Evolutionary conservation across 1,140 invertebrate genomes (phyloP), one percentile per base, ranked within the genome.

Genomic region (Argopecten irradians): DNA sequence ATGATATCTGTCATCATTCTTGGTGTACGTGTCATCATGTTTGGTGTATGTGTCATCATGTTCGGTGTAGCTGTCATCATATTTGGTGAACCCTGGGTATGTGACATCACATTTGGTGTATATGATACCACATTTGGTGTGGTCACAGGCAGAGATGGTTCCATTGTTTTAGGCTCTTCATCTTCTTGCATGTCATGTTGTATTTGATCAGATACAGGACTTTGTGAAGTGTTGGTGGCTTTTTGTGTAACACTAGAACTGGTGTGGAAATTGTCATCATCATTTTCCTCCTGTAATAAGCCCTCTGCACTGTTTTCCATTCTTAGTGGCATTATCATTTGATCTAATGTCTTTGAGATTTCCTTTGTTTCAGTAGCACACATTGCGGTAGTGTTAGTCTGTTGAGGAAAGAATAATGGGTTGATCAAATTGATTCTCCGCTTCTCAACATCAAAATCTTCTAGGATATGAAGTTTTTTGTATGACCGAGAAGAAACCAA

Each of bases 201-300:
- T 71, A 71, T n/a, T 28, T 71, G 19, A 71, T 28, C 11, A 28
- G 55, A 71, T 71, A n/a, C 22, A n/a, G 55, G 28, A n/a, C 0
- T 71, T n/a, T 71, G 55, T 71, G 55, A 28, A 71, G 55, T 46
- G 43, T 11, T 0, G 28, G n/a, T 0, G 28, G n/a, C n/a, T 28
- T 71, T 28, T 71, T 28, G 55, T 71, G n/a, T 71, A 28, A n/a
- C n/a, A 28, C 28, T 5, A 71, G 0, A 3, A 5, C 5, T 28
- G n/a, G 55, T 71, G 1, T 71, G 2, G 13, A 46, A 46, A 46
- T 19, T 46, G 43, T 5, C 14, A 71, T 28, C 22, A 8, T 71
- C 55, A 71, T 71, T 71, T 71, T 71, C 55, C n/a, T 71, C 55
- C n/a, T 11, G n/a, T 71, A 71, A 71, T 28, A 71, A 71, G 55